These are phyloP conservation scores for Nothoprocta perdicaria DNA, from an alignment of 2,113 vertebrate species.

Conservation along the genomic window DNA sequence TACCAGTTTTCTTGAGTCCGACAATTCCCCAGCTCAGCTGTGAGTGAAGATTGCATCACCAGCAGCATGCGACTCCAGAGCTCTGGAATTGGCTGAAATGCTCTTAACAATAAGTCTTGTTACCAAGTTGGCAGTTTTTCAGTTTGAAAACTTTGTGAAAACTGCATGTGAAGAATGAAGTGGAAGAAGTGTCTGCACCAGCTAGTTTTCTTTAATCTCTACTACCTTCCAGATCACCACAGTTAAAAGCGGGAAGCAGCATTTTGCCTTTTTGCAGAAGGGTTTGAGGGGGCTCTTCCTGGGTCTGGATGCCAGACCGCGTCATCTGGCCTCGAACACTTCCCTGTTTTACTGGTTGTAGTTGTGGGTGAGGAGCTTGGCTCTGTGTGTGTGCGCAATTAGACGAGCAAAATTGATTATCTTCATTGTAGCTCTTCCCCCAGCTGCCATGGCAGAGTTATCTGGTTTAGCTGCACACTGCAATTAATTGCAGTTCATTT, in stretches of 20 bases:
- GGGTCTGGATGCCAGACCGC: not conserved
- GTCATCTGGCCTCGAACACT: not conserved
- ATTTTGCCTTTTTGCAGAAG: not conserved
- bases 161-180: not conserved
- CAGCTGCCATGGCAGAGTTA: not conserved
- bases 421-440: not conserved
- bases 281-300: not conserved
- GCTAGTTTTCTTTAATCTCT: conserved; percentile 13
- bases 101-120: not conserved
- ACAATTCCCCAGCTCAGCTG: not conserved
- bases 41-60: not conserved
- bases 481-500: not conserved
- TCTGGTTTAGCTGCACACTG: rapidly evolving
- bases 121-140: conserved; percentile 1
- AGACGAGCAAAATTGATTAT: not conserved
- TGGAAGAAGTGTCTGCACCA: conserved; percentile 23
- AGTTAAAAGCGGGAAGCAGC: not conserved
- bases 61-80: not conserved
- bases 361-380: not conserved
- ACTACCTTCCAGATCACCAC: no score
- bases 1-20: not conserved
- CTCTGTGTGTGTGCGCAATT: not conserved
- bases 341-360: not conserved
- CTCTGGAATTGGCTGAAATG: not conserved
- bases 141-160: not conserved